Conservation (phyloP, 2,888 invertebrate species). For the Oscheius sp. region DNA sequence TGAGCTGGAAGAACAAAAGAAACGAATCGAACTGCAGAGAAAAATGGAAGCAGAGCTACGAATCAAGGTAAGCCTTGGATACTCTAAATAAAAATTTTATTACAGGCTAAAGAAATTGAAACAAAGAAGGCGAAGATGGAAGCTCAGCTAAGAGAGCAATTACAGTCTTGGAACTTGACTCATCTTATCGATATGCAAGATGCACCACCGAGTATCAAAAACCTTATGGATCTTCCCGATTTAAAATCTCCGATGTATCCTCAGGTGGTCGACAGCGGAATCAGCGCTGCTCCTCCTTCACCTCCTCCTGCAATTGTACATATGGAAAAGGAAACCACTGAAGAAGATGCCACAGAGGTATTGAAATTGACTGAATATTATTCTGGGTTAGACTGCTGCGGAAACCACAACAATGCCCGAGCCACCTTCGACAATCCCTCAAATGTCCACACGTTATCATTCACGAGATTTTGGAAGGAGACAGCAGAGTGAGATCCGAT, state of each 20-base stretch:
- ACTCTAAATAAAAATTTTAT: background rate
- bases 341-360: background rate
- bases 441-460: background rate
- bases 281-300: constrained; percentile 20
- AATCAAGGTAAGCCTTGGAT: constrained; percentile 41
- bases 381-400: background rate
- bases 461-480: background rate
- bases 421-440: background rate
- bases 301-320: background rate
- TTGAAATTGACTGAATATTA: background rate
- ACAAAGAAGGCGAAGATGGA: constrained; percentile 51
- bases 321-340: background rate
- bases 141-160: constrained; percentile 50
- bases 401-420: background rate
- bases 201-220: constrained; percentile 2
- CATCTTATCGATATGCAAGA: constrained; percentile 18
- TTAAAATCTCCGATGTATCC: constrained; percentile 13
- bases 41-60: constrained; percentile 52
- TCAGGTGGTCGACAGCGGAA: constrained; percentile 12
- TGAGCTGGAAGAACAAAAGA: constrained; percentile 55
- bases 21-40: constrained; percentile 53
- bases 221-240: constrained; percentile 21
- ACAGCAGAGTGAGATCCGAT: constrained; percentile 10
- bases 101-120: constrained; percentile 53
- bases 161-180: constrained; percentile 47